Base-by-base conservation (phyloP, 1,140 invertebrate species). In the Zaprionus ornatus region DNA sequence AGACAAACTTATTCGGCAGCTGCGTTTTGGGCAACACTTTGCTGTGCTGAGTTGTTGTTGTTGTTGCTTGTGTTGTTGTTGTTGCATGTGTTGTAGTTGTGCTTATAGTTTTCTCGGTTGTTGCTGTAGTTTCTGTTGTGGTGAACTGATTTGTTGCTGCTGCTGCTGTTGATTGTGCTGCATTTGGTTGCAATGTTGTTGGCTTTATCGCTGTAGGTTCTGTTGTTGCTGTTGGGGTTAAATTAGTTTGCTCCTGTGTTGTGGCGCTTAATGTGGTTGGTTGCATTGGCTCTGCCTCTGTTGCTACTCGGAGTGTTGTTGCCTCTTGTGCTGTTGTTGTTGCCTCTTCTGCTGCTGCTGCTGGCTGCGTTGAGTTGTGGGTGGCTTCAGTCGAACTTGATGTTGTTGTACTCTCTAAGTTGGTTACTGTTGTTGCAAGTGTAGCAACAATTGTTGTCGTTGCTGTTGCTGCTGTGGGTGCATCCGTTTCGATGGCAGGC, bases 1-100 rank as follows among this genome's bases (percentile, higher is more conserved):
- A 92, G n/a, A 92, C 63, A 35, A 92, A 92, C 74, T 92, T 92
- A 9, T 88, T 59, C 15, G 91, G 77, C 19, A 87, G 40, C 25
- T 76, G 48, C 5, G 54, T 29, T 21, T 65, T 66, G 7, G 56
- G 17, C 10, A 9, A 17, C 3, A 13, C 29, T 32, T 40, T 63
- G 40, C 54, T 72, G 17, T 54, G 63, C 19, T 50, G 42, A 6
- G 69, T 71, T 29, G 81, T 69, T 23, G 65, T 55, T 50, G 54
- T 56, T 42, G 45, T 35, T 57, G 71, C 54, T 3, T 25, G 4
- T 4, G 12, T 74, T 29, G 73, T 29, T 42, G 45, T 35, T 57
- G 71, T 60, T 3, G 67, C 1, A 2, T 25, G 4, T 4, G 12
- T 74, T 29, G 73, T 29, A 10, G 65, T 60, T 32, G 27, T 50